Evolutionary conservation across 2,888 invertebrate genomes (phyloP).

Genomic region (Acleris emargana): DNA sequence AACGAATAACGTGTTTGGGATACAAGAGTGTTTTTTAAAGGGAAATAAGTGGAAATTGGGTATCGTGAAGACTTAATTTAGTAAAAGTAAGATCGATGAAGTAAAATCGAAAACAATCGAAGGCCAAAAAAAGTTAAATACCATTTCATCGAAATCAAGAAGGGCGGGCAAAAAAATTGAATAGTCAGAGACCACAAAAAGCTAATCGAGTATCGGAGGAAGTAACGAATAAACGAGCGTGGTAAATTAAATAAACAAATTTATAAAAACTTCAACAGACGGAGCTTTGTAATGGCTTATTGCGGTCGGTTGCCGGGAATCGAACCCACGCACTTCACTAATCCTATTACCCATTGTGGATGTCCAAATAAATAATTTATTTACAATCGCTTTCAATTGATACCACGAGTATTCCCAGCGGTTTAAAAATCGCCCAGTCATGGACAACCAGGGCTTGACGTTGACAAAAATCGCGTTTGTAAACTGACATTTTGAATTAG

Average conservation of each 20-base stretch:
- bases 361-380: conserved; percentile 77
- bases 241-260: conserved; percentile 83
- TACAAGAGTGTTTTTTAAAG: no score
- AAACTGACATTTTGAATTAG: conserved; percentile 41
- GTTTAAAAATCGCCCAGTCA: conserved; percentile 50
- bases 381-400: conserved; percentile 67
- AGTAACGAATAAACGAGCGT: conserved; percentile 79
- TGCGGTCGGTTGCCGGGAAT: conserved; percentile 70
- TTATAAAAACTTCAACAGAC: conserved; percentile 73
- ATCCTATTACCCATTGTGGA: conserved; percentile 79
- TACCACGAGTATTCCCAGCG: conserved; percentile 53
- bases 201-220: conserved; percentile 75
- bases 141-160: conserved; percentile 57
- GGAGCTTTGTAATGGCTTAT: conserved; percentile 59
- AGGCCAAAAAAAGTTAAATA: conserved; percentile 65
- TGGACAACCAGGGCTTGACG: conserved; percentile 39
- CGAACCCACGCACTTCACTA: conserved; percentile 73
- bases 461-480: conserved; percentile 22
- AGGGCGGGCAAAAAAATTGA: conserved; percentile 57
- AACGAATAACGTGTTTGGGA: neutral
- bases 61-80: neutral
- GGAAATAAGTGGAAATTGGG: neutral
- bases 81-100: conserved; percentile 39
- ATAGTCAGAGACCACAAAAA: conserved; percentile 72
- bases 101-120: conserved; percentile 57